phyloP scores from a whole-genome alignment of 2,797 vertebrate species.

The Coregonus suidteri region DNA sequence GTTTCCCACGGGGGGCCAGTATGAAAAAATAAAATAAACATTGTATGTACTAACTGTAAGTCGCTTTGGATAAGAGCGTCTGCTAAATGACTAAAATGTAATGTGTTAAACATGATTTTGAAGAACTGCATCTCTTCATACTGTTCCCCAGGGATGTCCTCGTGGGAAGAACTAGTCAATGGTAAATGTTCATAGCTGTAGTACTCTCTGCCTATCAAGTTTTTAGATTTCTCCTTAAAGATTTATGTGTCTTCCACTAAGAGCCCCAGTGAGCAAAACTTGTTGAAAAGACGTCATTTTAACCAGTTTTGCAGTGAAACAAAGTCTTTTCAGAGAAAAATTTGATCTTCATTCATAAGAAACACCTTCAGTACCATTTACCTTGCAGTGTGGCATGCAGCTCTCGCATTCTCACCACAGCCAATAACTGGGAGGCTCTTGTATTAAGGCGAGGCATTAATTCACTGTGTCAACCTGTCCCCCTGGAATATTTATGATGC shows the following conservation, averaged over 20 bases:
- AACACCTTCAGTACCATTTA: conserved; percentile 66
- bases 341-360: conserved; percentile 67
- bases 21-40: no score
- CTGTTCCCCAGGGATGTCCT: neutral
- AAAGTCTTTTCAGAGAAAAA: conserved; percentile 56
- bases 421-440: conserved; percentile 72
- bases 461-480: conserved; percentile 82
- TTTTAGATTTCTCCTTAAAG: conserved; percentile 25
- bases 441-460: conserved; percentile 81
- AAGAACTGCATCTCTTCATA: no score
- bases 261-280: no score
- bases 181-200: neutral
- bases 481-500: conserved; percentile 82
- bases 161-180: neutral
- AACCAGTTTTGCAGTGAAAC: neutral
- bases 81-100: no score
- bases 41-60: no score
- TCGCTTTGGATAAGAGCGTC: no score
- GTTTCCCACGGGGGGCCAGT: no score
- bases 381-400: conserved; percentile 62
- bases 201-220: conserved; percentile 1
- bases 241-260: no score
- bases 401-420: conserved; percentile 51
- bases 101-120: neutral
- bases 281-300: neutral